Conservation (phyloP, 2,888 invertebrate genomes). For the Chouioia cunea region DNA sequence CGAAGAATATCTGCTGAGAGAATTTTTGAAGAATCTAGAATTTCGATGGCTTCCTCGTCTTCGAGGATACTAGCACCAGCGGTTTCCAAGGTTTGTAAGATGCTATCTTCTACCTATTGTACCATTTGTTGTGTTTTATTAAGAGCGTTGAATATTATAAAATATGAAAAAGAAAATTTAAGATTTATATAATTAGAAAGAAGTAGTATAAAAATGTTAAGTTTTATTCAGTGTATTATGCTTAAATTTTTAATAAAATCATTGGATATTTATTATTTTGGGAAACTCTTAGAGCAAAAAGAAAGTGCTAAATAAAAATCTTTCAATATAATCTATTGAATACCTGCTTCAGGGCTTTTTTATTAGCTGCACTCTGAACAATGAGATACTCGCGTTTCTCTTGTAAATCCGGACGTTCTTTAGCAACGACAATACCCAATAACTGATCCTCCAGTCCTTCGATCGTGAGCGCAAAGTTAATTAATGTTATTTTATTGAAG, state of each 20-base stretch:
- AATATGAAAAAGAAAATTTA: not conserved
- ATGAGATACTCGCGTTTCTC: slow-evolving; percentile 84
- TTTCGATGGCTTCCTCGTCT: slow-evolving; percentile 89
- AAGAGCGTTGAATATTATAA: too few relatives aligned
- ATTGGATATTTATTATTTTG: too few relatives aligned
- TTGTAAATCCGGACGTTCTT: slow-evolving; percentile 87
- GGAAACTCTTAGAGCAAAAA: too few relatives aligned
- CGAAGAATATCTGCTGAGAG: slow-evolving; percentile 85
- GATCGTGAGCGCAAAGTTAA: slow-evolving; percentile 86
- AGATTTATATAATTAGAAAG: not conserved
- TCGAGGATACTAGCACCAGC: slow-evolving; percentile 90
- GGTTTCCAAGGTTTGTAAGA: slow-evolving; percentile 85
- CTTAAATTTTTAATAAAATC: not conserved
- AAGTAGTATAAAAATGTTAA: not conserved
- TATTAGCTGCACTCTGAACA: slow-evolving; percentile 84
- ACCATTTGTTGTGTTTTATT: slow-evolving; percentile 72
- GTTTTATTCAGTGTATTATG: not conserved
- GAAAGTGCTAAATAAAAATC: too few relatives aligned
- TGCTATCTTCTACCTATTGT: slow-evolving; percentile 89
- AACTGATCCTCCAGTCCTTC: slow-evolving; percentile 88
- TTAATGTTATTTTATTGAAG: slow-evolving; percentile 84
- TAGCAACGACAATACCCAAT: slow-evolving; percentile 86
- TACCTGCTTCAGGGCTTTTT: slow-evolving; percentile 78
- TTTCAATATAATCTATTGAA: too few relatives aligned
- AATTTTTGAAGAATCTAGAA: slow-evolving; percentile 87